phyloP scores from a whole-genome alignment of 2,888 invertebrate genomes.

The Drosophila histrio region DNA sequence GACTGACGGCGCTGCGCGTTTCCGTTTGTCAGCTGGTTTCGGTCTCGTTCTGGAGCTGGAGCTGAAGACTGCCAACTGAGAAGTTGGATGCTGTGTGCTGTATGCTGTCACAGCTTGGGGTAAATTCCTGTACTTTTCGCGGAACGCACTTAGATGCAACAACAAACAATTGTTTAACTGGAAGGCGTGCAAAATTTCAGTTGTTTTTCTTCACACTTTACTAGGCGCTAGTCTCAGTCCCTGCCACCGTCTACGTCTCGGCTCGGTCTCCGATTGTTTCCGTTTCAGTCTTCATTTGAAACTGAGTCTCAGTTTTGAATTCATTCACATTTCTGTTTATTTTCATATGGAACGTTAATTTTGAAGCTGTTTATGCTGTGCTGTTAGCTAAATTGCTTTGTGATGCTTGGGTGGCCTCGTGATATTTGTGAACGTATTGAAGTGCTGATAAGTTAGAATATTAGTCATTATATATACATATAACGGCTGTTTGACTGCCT shows the following conservation, averaged over 20 bases:
- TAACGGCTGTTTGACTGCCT: conserved; percentile 36
- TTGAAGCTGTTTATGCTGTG: conserved; percentile 23
- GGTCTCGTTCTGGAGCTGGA: neutral
- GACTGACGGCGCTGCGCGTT: conserved; percentile 68
- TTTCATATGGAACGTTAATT: conserved; percentile 35
- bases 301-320: conserved; percentile 23
- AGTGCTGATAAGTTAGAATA: conserved; percentile 49
- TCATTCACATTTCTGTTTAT: conserved; percentile 52
- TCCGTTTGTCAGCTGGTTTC: conserved; percentile 74
- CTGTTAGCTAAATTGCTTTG: conserved; percentile 32
- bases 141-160: conserved; percentile 61
- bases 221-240: conserved; percentile 43
- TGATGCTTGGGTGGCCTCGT: conserved; percentile 67
- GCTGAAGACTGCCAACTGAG: neutral
- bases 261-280: conserved; percentile 11
- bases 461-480: conserved; percentile 30
- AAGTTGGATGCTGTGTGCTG: neutral
- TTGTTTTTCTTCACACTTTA: conserved; percentile 60
- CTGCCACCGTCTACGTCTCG: neutral
- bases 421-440: conserved; percentile 25
- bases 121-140: conserved; percentile 71
- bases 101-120: conserved; percentile 71
- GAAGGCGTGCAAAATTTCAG: conserved; percentile 66
- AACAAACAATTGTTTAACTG: conserved; percentile 75
- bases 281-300: conserved; percentile 17